These are phyloP conservation scores for Melanotaenia maccullochi DNA, from an alignment of 2,797 vertebrate species.

Conservation along the genomic window DNA sequence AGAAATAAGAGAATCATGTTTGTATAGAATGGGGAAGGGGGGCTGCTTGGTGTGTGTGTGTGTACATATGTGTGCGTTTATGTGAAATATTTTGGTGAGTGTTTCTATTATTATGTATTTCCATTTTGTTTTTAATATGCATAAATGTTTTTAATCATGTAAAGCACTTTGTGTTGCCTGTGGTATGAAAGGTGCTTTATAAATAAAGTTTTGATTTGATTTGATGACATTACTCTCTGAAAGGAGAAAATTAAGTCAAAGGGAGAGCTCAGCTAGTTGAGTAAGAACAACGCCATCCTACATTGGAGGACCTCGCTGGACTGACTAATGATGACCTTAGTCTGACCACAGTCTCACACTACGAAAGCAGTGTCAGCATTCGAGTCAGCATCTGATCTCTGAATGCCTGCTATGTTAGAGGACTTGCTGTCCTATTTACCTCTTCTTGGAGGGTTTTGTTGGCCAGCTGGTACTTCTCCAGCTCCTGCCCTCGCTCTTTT, in stretches of 20 bases:
- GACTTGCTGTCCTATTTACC: constrained; percentile 76
- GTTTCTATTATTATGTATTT: too few species aligned
- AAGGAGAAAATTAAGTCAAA: constrained; percentile 32
- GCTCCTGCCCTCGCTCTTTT: constrained; percentile 88
- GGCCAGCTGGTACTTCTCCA: constrained; percentile 85
- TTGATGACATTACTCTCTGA: constrained; percentile 59
- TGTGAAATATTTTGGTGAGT: too few species aligned
- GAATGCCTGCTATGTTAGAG: not conserved
- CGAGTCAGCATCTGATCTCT: constrained; percentile 5
- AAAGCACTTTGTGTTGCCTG: too few species aligned
- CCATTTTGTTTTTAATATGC: too few species aligned
- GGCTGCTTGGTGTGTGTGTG: too few species aligned
- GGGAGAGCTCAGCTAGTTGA: constrained; percentile 45
- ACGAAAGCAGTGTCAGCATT: constrained; percentile 33
- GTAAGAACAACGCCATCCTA: constrained; percentile 59
- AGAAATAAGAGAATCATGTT: too few species aligned
- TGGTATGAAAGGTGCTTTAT: not conserved
- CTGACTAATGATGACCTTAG: constrained; percentile 57
- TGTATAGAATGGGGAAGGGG: too few species aligned
- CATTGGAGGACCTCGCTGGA: constrained; percentile 25
- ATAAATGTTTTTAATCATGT: too few species aligned
- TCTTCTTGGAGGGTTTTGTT: constrained; percentile 88
- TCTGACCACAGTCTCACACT: constrained; percentile 40
- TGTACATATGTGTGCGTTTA: too few species aligned
- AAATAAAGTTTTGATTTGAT: constrained; percentile 7